Evolutionary conservation across 2,888 invertebrate genomes (phyloP).

Genomic region (Ichneumon xanthorius): DNA sequence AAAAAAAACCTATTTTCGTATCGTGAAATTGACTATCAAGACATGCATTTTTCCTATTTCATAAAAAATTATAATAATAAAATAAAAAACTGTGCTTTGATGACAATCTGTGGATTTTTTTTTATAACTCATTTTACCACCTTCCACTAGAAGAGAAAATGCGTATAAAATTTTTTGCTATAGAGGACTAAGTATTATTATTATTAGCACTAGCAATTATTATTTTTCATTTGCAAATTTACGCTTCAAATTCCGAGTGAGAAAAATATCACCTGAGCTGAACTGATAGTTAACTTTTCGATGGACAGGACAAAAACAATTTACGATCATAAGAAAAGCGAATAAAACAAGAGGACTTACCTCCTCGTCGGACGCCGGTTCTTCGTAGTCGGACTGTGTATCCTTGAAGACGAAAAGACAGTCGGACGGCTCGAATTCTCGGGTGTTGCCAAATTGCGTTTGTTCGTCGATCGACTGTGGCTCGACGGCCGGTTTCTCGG

Average conservation of each 20-base stretch:
- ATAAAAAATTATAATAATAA: neutral
- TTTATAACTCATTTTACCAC: no score
- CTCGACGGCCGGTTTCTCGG: conserved; percentile 56
- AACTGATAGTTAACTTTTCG: neutral
- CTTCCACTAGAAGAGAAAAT: no score
- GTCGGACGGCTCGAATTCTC: conserved; percentile 80
- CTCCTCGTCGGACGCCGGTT: conserved; percentile 81
- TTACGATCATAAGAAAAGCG: neutral
- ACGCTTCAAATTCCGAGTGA: neutral
- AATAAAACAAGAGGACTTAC: conserved; percentile 66
- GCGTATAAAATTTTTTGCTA: no score
- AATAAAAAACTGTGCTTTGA: neutral
- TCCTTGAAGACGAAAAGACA: conserved; percentile 83
- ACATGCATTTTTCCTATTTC: neutral
- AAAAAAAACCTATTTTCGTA: neutral
- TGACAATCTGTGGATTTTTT: neutral
- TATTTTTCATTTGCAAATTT: neutral
- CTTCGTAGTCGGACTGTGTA: conserved; percentile 82
- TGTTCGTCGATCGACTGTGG: conserved; percentile 74
- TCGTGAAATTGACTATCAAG: neutral
- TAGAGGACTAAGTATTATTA: no score
- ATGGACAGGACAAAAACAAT: neutral
- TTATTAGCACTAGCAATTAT: no score
- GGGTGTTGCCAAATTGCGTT: conserved; percentile 83
- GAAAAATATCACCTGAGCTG: neutral